Conservation (phyloP, 2,888 invertebrate genomes). For the Mesoligia furuncula region DNA sequence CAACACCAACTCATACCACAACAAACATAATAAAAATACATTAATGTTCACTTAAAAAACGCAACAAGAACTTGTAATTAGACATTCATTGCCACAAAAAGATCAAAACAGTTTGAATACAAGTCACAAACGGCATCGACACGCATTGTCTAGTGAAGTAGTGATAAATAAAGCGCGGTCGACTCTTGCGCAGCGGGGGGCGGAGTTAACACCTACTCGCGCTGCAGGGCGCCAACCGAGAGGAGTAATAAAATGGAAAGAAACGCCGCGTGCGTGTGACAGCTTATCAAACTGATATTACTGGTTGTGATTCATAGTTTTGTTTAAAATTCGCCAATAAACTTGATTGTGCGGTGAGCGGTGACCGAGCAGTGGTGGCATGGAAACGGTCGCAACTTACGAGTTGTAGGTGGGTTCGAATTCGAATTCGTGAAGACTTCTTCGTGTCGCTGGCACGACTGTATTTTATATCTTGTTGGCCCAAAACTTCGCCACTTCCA, state of each 20-base stretch:
- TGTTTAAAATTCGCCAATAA: constrained; percentile 10
- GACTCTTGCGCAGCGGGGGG: constrained; percentile 74
- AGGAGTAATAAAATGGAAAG: constrained; percentile 30
- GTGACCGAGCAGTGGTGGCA: no score
- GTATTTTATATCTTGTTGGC: no score
- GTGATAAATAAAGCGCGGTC: constrained; percentile 55
- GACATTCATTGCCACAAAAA: constrained; percentile 46
- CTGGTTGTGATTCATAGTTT: constrained; percentile 12
- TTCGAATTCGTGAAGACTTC: no score
- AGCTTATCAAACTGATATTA: constrained; percentile 34
- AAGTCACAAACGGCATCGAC: constrained; percentile 46
- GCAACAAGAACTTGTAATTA: constrained; percentile 55
- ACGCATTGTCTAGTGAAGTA: constrained; percentile 51
- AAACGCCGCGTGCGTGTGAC: constrained; percentile 27
- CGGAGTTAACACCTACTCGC: constrained; percentile 81
- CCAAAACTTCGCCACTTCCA: no score
- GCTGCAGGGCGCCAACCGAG: constrained; percentile 67
- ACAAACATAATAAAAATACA: constrained; percentile 43
- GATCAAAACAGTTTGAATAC: constrained; percentile 35
- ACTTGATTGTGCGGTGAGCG: neutral
- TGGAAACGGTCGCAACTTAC: neutral
- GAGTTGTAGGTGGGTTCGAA: neutral
- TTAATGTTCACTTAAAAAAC: constrained; percentile 48
- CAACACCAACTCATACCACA: constrained; percentile 14
- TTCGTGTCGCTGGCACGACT: no score